These are phyloP conservation scores for Galeruca laticollis DNA, from an alignment of 2,888 invertebrate species.

Conservation along the genomic window DNA sequence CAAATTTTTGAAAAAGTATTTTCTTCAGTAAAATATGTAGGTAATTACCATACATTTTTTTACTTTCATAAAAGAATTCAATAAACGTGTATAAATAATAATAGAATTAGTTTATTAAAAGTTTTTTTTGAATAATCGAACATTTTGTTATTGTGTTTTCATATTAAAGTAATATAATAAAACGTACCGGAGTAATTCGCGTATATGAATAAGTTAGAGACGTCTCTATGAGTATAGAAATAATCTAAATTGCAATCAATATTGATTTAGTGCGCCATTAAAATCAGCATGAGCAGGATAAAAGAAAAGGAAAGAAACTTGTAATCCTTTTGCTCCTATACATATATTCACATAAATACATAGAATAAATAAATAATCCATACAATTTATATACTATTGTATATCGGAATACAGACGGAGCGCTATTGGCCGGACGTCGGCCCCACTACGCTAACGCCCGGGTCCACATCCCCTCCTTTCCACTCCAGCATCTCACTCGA, in stretches of 20 bases:
- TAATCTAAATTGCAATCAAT: slow-evolving; percentile 57
- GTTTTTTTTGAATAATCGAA: too few relatives aligned
- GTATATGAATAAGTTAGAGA: slow-evolving; percentile 20
- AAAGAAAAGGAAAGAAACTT: slow-evolving; percentile 54
- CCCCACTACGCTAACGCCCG: slow-evolving; percentile 59
- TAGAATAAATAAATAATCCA: slow-evolving; percentile 69
- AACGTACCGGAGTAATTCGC: too few relatives aligned
- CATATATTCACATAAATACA: slow-evolving; percentile 67
- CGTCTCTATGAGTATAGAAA: slow-evolving; percentile 37
- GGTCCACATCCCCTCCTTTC: slow-evolving; percentile 60
- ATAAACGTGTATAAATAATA: too few relatives aligned
- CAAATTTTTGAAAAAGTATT: too few relatives aligned
- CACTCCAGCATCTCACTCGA: slow-evolving; percentile 63
- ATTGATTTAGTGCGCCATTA: slow-evolving; percentile 61
- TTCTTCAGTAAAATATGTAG: too few relatives aligned
- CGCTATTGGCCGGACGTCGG: slow-evolving; percentile 57
- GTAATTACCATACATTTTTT: too few relatives aligned
- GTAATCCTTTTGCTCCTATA: slow-evolving; percentile 63
- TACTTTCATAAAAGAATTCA: too few relatives aligned
- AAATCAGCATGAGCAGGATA: slow-evolving; percentile 54
- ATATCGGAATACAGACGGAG: slow-evolving; percentile 60
- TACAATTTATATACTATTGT: slow-evolving; percentile 69
- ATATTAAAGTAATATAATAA: too few relatives aligned
- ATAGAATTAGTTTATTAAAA: too few relatives aligned
- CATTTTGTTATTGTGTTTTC: too few relatives aligned